These are phyloP conservation scores for Holocentrus rufus DNA, from an alignment of 2,797 vertebrate species.

Conservation along the genomic window DNA sequence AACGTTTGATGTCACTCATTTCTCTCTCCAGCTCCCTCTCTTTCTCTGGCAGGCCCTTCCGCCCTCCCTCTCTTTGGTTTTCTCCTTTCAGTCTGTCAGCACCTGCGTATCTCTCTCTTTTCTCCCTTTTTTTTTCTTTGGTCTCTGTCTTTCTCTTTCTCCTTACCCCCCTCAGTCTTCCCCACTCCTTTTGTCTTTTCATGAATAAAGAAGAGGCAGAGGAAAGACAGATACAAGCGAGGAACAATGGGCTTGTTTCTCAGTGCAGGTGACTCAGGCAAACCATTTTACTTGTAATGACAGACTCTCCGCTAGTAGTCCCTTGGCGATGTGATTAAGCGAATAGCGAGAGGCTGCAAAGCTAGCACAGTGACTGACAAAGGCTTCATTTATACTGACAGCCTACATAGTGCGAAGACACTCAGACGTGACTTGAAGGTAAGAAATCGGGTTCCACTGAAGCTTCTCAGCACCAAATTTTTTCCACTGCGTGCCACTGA, in stretches of 20 bases:
- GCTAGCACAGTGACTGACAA: slow-evolving; percentile 25
- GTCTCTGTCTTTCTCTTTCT: slow-evolving; percentile 3
- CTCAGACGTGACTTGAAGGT: slow-evolving; percentile 24
- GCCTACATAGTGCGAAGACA: slow-evolving; percentile 28
- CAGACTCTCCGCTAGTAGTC: slow-evolving; percentile 8
- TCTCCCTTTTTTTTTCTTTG: neutral
- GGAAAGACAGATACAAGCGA: neutral
- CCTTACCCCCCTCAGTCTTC: neutral
- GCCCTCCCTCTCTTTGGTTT: neutral
- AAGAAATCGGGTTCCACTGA: slow-evolving; percentile 15
- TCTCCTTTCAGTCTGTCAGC: slow-evolving; percentile 18
- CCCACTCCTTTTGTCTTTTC: neutral
- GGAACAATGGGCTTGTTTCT: slow-evolving; percentile 3
- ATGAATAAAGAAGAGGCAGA: slow-evolving; percentile 6
- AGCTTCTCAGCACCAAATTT: neutral
- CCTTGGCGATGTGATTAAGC: neutral
- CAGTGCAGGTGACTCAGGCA: neutral
- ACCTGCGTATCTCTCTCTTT: slow-evolving; percentile 26
- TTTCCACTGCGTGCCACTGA: neutral
- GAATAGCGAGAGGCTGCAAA: neutral
- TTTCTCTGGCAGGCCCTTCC: slow-evolving; percentile 19
- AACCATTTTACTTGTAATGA: slow-evolving; percentile 17
- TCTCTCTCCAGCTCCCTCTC: slow-evolving; percentile 35
- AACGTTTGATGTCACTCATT: slow-evolving; percentile 68
- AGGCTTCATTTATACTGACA: slow-evolving; percentile 4